These are phyloP conservation scores for Pelodiscus sinensis DNA, from an alignment of 2,113 vertebrate genomes.

Conservation along the genomic window DNA sequence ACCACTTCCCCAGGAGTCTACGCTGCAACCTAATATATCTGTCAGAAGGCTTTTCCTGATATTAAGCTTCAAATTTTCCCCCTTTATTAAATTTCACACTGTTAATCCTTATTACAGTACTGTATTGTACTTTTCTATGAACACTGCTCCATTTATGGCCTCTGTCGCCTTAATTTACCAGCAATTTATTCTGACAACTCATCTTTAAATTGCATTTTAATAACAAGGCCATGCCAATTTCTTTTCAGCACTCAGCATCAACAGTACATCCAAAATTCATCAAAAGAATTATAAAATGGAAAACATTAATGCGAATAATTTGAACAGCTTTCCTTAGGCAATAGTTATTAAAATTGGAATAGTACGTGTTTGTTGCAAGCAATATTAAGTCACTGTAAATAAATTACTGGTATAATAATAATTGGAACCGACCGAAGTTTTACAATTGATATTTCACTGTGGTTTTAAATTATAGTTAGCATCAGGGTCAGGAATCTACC, in stretches of 20 bases:
- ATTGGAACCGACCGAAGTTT: not conserved
- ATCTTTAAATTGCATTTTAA: not conserved
- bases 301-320: not conserved
- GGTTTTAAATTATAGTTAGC: not conserved
- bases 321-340: not conserved
- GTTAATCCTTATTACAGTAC: conserved; percentile 11
- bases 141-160: not conserved
- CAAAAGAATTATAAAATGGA: not conserved
- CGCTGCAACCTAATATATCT: not conserved
- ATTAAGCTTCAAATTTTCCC: not conserved
- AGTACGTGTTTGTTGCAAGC: not conserved
- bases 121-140: not conserved
- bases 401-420: not conserved
- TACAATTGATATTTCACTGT: not conserved
- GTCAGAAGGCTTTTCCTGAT: not conserved
- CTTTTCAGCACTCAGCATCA: not conserved
- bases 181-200: not conserved
- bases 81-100: not conserved
- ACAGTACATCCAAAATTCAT: not conserved
- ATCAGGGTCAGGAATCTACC: not conserved
- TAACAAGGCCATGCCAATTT: not conserved
- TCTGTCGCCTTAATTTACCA: conserved; percentile 1
- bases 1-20: not conserved
- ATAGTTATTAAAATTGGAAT: not conserved
- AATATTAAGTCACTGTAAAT: not conserved